Evolutionary conservation across 2,113 vertebrate genomes (phyloP).

Genomic region (Camelus dromedarius): DNA sequence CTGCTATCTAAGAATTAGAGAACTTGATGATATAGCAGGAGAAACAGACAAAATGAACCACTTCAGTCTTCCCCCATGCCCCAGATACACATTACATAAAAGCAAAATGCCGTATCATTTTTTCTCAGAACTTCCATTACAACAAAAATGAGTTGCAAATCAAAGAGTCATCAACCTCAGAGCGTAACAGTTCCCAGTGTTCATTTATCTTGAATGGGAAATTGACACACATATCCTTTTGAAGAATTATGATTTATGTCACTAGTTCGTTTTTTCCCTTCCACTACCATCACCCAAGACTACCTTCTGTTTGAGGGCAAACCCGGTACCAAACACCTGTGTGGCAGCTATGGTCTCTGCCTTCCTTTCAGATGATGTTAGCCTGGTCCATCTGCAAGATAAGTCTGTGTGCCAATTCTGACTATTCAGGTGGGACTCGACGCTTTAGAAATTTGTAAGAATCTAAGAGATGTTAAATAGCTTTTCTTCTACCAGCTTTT

Average conservation of each 20-base stretch:
- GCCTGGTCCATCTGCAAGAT: constrained; percentile 58
- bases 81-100: neutral
- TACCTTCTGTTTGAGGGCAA: constrained; percentile 83
- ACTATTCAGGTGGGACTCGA: constrained; percentile 62
- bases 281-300: constrained; percentile 65
- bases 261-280: constrained; percentile 69
- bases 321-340: constrained; percentile 78
- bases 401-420: constrained; percentile 69
- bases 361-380: constrained; percentile 52
- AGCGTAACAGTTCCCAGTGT: constrained; percentile 31
- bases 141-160: constrained; percentile 55
- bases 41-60: neutral
- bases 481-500: neutral
- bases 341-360: constrained; percentile 76
- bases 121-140: constrained; percentile 2
- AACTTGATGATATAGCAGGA: neutral
- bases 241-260: constrained; percentile 84
- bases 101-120: neutral
- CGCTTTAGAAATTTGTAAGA: constrained; percentile 35
- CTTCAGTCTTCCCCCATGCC: neutral
- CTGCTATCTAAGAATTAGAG: neutral
- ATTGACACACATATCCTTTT: constrained; percentile 68
- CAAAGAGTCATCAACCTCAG: constrained; percentile 9
- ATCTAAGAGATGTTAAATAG: neutral
- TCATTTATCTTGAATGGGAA: constrained; percentile 69